Percentiles rank a stretch among this genome's conserved stretches.
Conservation (phyloP, 2,888 invertebrate genomes). For the Cosmopolites sordidus region DNA sequence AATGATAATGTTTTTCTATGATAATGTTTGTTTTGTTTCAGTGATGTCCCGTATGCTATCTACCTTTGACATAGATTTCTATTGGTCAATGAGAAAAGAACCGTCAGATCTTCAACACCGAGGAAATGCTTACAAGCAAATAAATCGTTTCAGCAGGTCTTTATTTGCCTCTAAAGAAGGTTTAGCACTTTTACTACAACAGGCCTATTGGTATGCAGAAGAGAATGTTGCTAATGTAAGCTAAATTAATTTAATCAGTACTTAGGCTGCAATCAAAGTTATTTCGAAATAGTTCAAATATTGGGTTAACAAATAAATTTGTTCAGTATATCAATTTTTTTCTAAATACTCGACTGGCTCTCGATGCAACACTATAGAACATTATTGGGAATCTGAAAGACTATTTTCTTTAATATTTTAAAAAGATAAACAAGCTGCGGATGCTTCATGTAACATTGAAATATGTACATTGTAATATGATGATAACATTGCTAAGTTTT, state of each 20-base stretch:
- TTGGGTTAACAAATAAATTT: too few relatives aligned
- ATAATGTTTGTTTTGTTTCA: conserved; percentile 6
- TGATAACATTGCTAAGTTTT: too few relatives aligned
- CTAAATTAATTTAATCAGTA: background rate
- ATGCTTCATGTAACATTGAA: too few relatives aligned
- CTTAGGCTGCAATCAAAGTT: background rate
- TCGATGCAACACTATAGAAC: too few relatives aligned
- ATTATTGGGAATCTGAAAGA: too few relatives aligned
- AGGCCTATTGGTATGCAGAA: conserved; percentile 83
- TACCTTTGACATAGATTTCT: conserved; percentile 76
- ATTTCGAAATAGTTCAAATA: too few relatives aligned
- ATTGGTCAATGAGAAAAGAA: conserved; percentile 86
- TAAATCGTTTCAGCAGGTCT: conserved; percentile 79
- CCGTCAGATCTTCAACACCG: conserved; percentile 67
- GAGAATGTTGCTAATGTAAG: conserved; percentile 62
- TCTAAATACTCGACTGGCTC: too few relatives aligned
- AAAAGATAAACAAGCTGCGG: too few relatives aligned
- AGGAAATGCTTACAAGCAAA: conserved; percentile 62
- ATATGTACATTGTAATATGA: too few relatives aligned
- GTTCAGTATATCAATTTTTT: too few relatives aligned
- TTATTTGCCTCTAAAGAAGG: conserved; percentile 92
- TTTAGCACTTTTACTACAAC: conserved; percentile 69
- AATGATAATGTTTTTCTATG: too few relatives aligned
- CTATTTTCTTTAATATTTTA: too few relatives aligned
- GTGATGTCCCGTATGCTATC: conserved; percentile 70